Conservation (phyloP, 2,113 vertebrate species). For the Genyomyrus donnyi region DNA sequence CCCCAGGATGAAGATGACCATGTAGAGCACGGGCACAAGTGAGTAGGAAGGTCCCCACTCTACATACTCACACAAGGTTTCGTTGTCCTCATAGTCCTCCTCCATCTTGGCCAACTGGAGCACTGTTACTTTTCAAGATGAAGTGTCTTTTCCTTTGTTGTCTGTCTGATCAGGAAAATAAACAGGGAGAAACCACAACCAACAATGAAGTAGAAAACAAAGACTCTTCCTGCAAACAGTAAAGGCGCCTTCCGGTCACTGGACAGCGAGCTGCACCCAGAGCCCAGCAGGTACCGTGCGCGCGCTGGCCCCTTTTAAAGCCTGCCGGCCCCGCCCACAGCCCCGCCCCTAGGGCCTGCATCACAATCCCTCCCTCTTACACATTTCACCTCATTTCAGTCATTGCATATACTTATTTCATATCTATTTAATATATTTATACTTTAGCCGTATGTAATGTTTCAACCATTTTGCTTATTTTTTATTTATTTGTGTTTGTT, state of each 20-base stretch:
- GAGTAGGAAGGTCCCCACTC: slow-evolving; percentile 70
- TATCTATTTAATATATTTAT: not conserved
- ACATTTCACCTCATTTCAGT: slow-evolving; percentile 23
- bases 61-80: slow-evolving; percentile 55
- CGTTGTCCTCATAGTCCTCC: slow-evolving; percentile 24
- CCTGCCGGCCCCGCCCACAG: slow-evolving; percentile 22
- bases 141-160: not conserved
- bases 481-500: not conserved
- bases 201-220: not conserved
- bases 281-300: slow-evolving; percentile 21
- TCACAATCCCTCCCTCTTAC: slow-evolving; percentile 4
- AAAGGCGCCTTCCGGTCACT: not conserved
- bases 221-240: not conserved
- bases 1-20: slow-evolving; percentile 76
- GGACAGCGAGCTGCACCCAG: not conserved
- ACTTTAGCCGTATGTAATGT: not conserved
- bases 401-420: not conserved
- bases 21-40: slow-evolving; percentile 74
- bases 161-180: not conserved
- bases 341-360: not conserved
- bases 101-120: slow-evolving; percentile 34
- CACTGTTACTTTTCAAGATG: not conserved
- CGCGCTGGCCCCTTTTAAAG: slow-evolving; percentile 49
- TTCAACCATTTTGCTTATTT: not conserved
- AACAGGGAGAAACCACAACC: not conserved